Evolutionary conservation across 2,888 invertebrate species (phyloP).

Genomic region (Neocrepidodera transversa): DNA sequence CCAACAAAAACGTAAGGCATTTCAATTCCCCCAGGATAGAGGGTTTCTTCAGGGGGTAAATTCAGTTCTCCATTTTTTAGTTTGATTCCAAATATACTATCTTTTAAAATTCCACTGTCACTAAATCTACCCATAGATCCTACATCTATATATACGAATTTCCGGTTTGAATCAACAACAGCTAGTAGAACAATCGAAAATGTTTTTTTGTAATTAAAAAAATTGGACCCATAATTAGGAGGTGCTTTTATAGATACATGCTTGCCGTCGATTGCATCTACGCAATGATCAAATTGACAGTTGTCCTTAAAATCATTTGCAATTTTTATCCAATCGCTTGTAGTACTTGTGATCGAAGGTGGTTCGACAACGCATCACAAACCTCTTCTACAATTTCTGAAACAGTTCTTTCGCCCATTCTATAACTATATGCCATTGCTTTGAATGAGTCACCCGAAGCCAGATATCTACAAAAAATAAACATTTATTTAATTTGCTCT

Average conservation of each 20-base stretch:
- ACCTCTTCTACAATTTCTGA: constrained; percentile 24
- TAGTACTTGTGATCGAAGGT: constrained; percentile 10
- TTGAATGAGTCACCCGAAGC: constrained; percentile 25
- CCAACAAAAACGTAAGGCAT: constrained; percentile 29
- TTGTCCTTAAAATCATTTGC: constrained; percentile 27
- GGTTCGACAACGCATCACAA: constrained; percentile 20
- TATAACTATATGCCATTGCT: constrained; percentile 26
- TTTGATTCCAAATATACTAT: constrained; percentile 16
- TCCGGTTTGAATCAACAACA: constrained; percentile 15
- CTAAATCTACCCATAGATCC: constrained; percentile 23
- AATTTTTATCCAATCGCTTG: constrained; percentile 32
- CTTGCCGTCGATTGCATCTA: constrained; percentile 17
- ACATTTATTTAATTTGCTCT: constrained; percentile 13
- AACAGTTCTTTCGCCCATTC: constrained; percentile 23
- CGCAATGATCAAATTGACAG: constrained; percentile 23
- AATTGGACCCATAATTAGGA: constrained; percentile 18
- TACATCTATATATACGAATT: constrained; percentile 15
- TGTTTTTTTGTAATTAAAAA: constrained; percentile 27
- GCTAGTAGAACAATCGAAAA: constrained; percentile 21
- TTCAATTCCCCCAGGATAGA: constrained; percentile 17
- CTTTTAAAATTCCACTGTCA: constrained; percentile 21
- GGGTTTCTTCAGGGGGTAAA: constrained; percentile 15
- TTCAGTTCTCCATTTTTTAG: constrained; percentile 9
- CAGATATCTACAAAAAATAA: constrained; percentile 19
- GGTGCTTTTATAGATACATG: constrained; percentile 24